Evolutionary conservation across 1,140 invertebrate genomes (phyloP).

Genomic region (Paramacrobiotus metropolitanus): DNA sequence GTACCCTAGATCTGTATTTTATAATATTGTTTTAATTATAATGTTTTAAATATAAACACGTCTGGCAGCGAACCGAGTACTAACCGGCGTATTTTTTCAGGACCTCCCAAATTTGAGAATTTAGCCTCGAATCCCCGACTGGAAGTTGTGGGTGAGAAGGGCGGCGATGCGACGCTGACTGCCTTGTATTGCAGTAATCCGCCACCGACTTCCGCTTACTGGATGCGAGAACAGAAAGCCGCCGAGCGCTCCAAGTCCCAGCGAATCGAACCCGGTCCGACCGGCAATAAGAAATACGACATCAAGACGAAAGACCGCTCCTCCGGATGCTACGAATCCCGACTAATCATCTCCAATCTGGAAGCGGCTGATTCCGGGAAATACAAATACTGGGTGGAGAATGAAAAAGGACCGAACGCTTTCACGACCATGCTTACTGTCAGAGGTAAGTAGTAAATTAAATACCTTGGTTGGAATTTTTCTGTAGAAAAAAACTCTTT

Average conservation of each 20-base stretch:
- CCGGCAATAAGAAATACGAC: background rate
- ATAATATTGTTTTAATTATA: too few species aligned
- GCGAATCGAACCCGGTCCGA: background rate
- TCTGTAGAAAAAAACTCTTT: too few species aligned
- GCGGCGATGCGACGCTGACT: background rate
- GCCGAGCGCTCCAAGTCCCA: background rate
- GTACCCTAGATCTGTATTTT: too few species aligned
- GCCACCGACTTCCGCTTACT: background rate
- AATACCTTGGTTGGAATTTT: too few species aligned
- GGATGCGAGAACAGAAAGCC: background rate
- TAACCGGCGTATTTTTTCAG: too few species aligned
- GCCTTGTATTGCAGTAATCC: background rate
- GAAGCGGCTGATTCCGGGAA: background rate
- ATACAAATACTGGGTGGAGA: background rate
- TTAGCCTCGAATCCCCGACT: background rate
- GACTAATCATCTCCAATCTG: background rate
- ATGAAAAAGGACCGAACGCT: background rate
- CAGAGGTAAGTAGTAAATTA: slow-evolving; percentile 1
- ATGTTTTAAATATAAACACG: too few species aligned
- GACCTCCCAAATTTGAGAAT: background rate
- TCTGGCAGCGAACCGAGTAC: too few species aligned
- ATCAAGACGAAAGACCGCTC: background rate
- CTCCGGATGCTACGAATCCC: background rate
- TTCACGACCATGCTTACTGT: background rate
- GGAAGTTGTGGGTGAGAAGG: background rate